Base-by-base conservation (phyloP, 2,113 vertebrate species). In the Chaetodon trifascialis region DNA sequence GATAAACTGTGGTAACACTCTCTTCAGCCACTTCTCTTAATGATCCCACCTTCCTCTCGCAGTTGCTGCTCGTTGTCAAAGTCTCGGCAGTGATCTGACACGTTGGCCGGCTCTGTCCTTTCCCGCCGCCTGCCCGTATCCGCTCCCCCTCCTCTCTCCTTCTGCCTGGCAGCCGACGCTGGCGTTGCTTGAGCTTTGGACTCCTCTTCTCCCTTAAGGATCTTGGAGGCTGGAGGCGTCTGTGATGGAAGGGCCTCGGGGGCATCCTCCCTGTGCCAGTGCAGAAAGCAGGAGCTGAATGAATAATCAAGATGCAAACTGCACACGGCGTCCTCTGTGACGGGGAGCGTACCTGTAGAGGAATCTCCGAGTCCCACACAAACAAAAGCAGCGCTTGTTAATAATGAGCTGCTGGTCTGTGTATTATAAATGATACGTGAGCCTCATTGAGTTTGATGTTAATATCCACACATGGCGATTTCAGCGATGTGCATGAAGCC, bases 201-300 rank as follows among this genome's bases (percentile, higher is more conserved):
- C 85, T 79, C 38, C 36, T 80, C 63, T 56, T 67, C 88, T 74
- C 86, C 94, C 90, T 84, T 94, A 25, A 78, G 93, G 77, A 94
- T 84, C 89, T 95, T 94, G 66, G 91, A 85, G 78, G 92, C 92
- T 79, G 92, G 83, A 83, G 93, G 90, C 56, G 47, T 86, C 72
- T 92, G 93, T 88, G 92, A 92, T 90, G 89, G 81, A 89, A 86
- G 75, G 80, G 80, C 87, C 83, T 90, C 91, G 2, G 84, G 80
- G 88, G 82, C 63, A 70, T 92, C 89, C 59, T 90, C 91, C 38
- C 94, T 94, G 90, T 85, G 88, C 83, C 91, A 52, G 86, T 46
- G 64, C 62, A 87, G 67, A 87, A 82, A 87, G 82, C 66, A 86
- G 80, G 74, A 82, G 80, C 73, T 73, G 87, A 93, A 86, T 91